Evolutionary conservation across 2,797 vertebrate genomes (phyloP).

Genomic region (Orientallactaga sibirica): DNA sequence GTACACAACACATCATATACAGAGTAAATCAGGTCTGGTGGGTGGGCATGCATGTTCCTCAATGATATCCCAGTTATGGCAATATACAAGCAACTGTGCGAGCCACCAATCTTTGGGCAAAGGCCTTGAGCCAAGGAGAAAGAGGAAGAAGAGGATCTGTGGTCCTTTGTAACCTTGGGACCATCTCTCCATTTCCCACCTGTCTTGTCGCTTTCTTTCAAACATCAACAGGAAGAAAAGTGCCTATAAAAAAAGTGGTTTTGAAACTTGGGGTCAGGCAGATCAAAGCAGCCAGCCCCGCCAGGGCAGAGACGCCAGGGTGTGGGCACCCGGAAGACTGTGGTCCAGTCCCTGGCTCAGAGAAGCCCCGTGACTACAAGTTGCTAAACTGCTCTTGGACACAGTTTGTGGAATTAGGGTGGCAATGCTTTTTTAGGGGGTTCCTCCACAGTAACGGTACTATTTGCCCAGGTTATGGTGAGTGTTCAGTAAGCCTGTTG

Average conservation of each 20-base stretch:
- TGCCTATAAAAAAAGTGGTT: background rate
- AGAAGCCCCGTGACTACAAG: background rate
- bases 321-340: background rate
- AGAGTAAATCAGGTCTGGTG: background rate
- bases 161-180: background rate
- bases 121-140: background rate
- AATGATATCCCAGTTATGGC: background rate
- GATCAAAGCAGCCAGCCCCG: background rate
- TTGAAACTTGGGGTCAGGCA: background rate
- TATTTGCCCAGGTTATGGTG: background rate
- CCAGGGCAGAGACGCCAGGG: background rate
- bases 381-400: background rate
- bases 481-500: background rate
- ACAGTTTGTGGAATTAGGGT: background rate
- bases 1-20: background rate
- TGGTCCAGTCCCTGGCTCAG: no score
- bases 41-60: background rate
- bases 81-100: background rate
- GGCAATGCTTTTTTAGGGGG: background rate
- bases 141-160: background rate
- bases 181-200: background rate
- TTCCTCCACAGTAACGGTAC: background rate
- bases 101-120: background rate
- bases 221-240: conserved; percentile 2
- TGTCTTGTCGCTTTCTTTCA: background rate